phyloP scores from a whole-genome alignment of 2,797 vertebrate genomes.

The Vespertilio murinus region DNA sequence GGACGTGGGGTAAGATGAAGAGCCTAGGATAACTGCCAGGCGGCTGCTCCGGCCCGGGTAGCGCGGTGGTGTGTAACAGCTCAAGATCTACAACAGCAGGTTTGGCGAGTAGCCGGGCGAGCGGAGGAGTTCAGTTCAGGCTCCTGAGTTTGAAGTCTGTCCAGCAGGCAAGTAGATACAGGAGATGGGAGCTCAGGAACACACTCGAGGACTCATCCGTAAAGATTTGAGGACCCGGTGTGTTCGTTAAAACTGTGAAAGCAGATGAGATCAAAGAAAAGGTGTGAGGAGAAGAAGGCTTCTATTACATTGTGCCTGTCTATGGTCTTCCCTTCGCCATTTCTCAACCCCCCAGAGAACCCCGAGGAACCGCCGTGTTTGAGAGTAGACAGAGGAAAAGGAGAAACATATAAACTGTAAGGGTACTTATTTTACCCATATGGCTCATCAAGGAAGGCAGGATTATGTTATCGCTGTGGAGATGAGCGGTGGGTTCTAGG shows the following conservation, averaged over 20 bases:
- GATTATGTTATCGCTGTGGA: background rate
- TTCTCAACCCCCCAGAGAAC: too few relatives aligned
- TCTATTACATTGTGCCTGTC: too few relatives aligned
- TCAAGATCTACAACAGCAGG: background rate
- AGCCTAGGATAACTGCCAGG: background rate
- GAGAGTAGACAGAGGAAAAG: too few relatives aligned
- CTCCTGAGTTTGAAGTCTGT: slow-evolving; percentile 25
- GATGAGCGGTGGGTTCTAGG: background rate
- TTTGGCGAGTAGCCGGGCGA: background rate
- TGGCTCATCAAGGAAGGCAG: background rate
- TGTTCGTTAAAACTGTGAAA: slow-evolving; percentile 2
- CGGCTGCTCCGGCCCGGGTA: background rate
- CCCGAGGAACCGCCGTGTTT: background rate
- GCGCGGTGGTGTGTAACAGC: background rate
- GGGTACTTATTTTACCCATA: background rate
- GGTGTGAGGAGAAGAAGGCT: background rate
- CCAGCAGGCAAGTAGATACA: background rate
- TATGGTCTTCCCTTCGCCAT: too few relatives aligned
- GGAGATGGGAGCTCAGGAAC: background rate
- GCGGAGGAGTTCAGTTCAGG: background rate
- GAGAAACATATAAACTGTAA: background rate
- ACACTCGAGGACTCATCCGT: background rate
- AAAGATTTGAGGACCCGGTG: background rate
- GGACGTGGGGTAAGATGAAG: background rate
- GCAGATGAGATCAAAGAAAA: background rate